A percentile compares a stretch with the other conserved stretches of the same genome.
Evolutionary conservation across 2,797 vertebrate genomes (phyloP).

Genomic region (Uromys caudimaculatus): DNA sequence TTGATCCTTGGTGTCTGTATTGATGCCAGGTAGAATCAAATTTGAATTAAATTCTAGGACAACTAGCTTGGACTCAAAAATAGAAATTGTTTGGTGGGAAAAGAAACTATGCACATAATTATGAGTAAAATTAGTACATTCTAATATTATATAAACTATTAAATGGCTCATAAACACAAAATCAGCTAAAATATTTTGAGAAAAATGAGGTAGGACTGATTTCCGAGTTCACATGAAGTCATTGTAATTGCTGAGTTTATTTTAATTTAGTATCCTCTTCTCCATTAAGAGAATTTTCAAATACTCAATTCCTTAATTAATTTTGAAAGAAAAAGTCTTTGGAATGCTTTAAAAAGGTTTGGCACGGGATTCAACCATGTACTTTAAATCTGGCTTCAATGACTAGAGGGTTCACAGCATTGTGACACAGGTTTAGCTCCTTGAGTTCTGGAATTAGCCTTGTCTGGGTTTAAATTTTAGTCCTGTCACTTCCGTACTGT

Average conservation of each 20-base stretch:
- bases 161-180: background rate
- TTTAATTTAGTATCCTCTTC: background rate
- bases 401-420: background rate
- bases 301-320: conserved; percentile 7
- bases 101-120: background rate
- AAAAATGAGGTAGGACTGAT: background rate
- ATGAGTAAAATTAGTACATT: background rate
- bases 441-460: conserved; percentile 1
- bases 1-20: background rate
- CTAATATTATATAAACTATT: background rate
- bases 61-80: background rate
- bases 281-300: conserved; percentile 17
- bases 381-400: background rate
- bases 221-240: conserved; percentile 46
- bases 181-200: background rate
- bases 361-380: background rate
- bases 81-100: background rate
- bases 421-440: background rate
- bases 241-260: background rate
- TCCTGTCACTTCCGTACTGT: background rate
- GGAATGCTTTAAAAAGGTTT: background rate
- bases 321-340: conserved; percentile 2
- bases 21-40: background rate
- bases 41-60: background rate
- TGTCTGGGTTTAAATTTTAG: background rate